These are phyloP conservation scores for Dasypogon diadema DNA, from an alignment of 2,888 invertebrate genomes.

Conservation along the genomic window DNA sequence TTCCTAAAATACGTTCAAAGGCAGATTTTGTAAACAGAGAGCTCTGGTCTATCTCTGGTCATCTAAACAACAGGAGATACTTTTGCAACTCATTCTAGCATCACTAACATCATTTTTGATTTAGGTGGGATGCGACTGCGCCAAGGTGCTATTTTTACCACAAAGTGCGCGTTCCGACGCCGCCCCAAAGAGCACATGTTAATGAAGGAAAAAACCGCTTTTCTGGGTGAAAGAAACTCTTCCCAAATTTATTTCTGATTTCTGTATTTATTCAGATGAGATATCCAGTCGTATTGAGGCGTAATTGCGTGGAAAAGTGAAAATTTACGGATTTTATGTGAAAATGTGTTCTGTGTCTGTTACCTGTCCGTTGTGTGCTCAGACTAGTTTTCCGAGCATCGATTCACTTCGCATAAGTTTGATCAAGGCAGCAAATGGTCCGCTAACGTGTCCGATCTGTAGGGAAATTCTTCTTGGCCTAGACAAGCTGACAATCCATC, in stretches of 20 bases:
- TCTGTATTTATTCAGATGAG: slow-evolving; percentile 1
- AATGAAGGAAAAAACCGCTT: slow-evolving; percentile 3
- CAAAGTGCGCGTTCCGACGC: slow-evolving; percentile 19
- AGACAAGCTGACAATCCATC: slow-evolving; percentile 86
- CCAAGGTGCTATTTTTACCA: slow-evolving; percentile 27
- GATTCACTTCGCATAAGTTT: slow-evolving; percentile 79
- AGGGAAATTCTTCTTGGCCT: slow-evolving; percentile 80
- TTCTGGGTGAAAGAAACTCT: slow-evolving; percentile 28
- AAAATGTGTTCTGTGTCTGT: slow-evolving; percentile 72
- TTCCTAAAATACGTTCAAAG: neutral
- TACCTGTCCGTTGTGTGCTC: slow-evolving; percentile 82
- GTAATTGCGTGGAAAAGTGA: slow-evolving; percentile 4
- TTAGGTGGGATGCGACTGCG: slow-evolving; percentile 22
- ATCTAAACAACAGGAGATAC: neutral
- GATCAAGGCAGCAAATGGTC: slow-evolving; percentile 81
- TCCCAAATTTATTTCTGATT: neutral
- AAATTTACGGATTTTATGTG: neutral
- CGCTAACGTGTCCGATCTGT: slow-evolving; percentile 82
- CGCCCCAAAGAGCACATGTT: slow-evolving; percentile 15
- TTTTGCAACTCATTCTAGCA: slow-evolving; percentile 10
- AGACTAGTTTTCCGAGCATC: slow-evolving; percentile 79
- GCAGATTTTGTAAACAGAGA: slow-evolving; percentile 24
- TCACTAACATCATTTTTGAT: neutral
- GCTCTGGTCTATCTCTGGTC: neutral
- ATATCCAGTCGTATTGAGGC: neutral